A percentile compares a stretch with the other conserved stretches of the same genome.
Evolutionary conservation across 2,797 vertebrate genomes (phyloP).

Genomic region (Oreortyx pictus): DNA sequence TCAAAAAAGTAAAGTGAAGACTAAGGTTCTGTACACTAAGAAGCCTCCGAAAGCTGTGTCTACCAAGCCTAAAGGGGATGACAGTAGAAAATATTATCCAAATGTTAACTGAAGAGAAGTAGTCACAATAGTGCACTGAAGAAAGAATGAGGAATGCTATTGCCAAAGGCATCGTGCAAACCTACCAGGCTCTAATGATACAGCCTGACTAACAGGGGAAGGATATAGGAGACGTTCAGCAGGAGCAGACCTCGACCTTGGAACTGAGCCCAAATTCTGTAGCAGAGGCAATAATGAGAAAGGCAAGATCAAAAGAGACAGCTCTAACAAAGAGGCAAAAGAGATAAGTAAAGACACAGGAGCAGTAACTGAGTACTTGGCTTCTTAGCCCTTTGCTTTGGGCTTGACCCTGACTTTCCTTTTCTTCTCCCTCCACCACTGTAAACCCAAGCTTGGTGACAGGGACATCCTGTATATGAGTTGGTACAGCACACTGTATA

Average conservation of each 20-base stretch:
- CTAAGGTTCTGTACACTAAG: neutral
- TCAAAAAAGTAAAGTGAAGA: neutral
- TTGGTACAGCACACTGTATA: rapidly evolving
- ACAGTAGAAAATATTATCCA: neutral
- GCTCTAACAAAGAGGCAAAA: neutral
- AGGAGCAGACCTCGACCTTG: slow-evolving; percentile 28
- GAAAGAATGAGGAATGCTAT: neutral
- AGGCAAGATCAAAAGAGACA: slow-evolving; percentile 45
- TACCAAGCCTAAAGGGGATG: neutral
- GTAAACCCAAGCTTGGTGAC: neutral
- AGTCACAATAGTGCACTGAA: neutral
- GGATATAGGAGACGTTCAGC: neutral
- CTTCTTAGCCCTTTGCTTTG: neutral
- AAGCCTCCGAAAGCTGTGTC: neutral
- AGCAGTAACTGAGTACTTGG: neutral
- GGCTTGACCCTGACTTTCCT: neutral
- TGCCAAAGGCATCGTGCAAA: neutral
- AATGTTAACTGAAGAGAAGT: neutral
- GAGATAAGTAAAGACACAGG: neutral
- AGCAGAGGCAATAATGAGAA: neutral
- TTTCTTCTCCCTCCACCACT: rapidly evolving
- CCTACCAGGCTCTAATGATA: slow-evolving; percentile 42
- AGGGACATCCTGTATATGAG: neutral
- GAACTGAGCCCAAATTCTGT: slow-evolving; percentile 28
- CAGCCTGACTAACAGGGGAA: slow-evolving; percentile 13